Evolutionary conservation across 2,888 invertebrate genomes (phyloP), one percentile per base, ranked within the genome.

Genomic region (Rhopalosiphum nymphaeae): DNA sequence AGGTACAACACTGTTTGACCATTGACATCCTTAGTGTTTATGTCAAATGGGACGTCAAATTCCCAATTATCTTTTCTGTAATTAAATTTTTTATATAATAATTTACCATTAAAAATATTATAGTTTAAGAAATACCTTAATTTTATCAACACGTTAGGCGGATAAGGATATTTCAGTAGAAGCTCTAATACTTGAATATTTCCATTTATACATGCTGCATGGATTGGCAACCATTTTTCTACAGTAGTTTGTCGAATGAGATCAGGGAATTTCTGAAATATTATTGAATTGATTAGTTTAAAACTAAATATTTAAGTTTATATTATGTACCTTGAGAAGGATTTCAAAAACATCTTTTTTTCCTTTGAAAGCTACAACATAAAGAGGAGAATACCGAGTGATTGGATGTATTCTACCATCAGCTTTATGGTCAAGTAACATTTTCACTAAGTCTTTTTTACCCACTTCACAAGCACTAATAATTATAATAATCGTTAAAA

Each of bases 1-100:
- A 99, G 97, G 96, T 99, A 99, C 26, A 99, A 96, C 93, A 99
- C 97, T 95, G 98, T 99, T 96, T 99, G 98, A 0, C 98, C 98
- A 56, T 98, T 98, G 9, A 98, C 98, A 96, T 99, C 99, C 95
- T 97, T 97, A 88, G 98, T 97, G 96, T 99, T 99, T 91, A 99
- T 97, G 96, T 99, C 99, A 96, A 99, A 98, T n/a, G 99, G 97
- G 96, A 98, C 97, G 49, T 97, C 97, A 96, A 98, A 99, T 96
- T 98, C 98, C 97, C 97, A 98, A 94, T 97, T 97, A 42, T 97
- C 97, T 95, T 98, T 98, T 94, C 97, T 97, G 96, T 94, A 96
- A 94, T 95, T 26, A 25, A 36, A 46, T 90, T 49, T 36, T 61
- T 78, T 67, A 53, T 67, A 9, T 21, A 78, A 67, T n/a, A 36